phyloP scores from a whole-genome alignment of 2,888 invertebrate species.

The Carpatolechia fugitivella region DNA sequence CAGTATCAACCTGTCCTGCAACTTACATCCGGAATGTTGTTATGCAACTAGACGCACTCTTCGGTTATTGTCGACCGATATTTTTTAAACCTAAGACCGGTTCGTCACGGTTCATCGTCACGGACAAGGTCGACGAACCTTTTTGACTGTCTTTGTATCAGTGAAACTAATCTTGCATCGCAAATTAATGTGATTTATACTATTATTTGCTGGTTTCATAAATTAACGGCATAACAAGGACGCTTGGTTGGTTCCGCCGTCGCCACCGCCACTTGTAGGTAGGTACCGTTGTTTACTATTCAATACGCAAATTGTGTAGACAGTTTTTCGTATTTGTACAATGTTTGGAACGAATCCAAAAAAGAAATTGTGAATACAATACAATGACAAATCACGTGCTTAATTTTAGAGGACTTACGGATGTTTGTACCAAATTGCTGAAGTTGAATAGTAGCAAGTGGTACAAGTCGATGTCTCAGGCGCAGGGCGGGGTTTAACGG shows the following conservation, averaged over 20 bases:
- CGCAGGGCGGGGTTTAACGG: conserved; percentile 28
- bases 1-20: conserved; percentile 1
- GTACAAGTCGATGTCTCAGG: too few species aligned
- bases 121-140: conserved; percentile 50
- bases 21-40: conserved; percentile 21
- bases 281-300: not conserved
- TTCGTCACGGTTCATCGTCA: conserved; percentile 59
- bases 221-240: too few species aligned
- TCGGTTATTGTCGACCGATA: conserved; percentile 26
- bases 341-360: conserved; percentile 38
- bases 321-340: conserved; percentile 25
- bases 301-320: not conserved
- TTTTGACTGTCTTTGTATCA: conserved; percentile 31
- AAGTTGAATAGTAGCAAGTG: too few species aligned
- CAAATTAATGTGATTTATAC: conserved; percentile 37
- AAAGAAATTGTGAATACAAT: conserved; percentile 1
- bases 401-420: not conserved
- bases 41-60: conserved; percentile 37
- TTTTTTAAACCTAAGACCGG: conserved; percentile 44
- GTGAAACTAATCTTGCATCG: not conserved
- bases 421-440: too few species aligned
- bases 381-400: not conserved
- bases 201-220: too few species aligned
- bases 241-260: too few species aligned
- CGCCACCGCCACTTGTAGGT: too few species aligned